Conservation (phyloP, 2,797 vertebrate species). For the Zalophus californianus region DNA sequence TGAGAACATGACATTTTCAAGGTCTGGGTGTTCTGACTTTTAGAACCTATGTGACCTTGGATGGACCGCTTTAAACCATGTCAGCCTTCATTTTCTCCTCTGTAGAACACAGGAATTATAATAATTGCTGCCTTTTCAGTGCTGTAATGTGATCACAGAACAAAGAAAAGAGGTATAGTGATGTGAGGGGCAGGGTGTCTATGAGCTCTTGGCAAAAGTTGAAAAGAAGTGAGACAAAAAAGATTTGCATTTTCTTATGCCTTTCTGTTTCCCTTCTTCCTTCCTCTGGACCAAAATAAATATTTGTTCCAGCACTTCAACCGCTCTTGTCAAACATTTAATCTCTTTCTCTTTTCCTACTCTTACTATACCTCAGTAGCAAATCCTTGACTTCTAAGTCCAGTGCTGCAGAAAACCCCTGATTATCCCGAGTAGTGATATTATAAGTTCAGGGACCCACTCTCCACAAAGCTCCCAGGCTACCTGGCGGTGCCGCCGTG, state of each 20-base stretch:
- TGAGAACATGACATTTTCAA: not conserved
- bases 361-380: not conserved
- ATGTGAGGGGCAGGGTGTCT: not conserved
- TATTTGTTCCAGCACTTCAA: not conserved
- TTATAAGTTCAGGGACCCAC: rapidly evolving
- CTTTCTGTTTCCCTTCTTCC: not conserved
- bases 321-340: not conserved
- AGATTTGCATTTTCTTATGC: not conserved
- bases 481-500: not conserved
- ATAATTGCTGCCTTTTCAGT: not conserved
- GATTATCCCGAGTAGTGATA: not conserved
- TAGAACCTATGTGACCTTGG: not conserved
- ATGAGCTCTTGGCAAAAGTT: not conserved
- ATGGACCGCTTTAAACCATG: not conserved
- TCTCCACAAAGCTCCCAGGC: not conserved
- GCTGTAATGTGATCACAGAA: not conserved
- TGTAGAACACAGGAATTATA: not conserved
- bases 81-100: not conserved
- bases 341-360: not conserved
- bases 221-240: not conserved
- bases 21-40: not conserved
- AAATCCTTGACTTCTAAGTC: not conserved
- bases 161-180: not conserved
- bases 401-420: not conserved
- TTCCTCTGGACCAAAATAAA: not conserved